Conservation (phyloP, 2,797 vertebrate genomes). For the Lepus townsendii region DNA sequence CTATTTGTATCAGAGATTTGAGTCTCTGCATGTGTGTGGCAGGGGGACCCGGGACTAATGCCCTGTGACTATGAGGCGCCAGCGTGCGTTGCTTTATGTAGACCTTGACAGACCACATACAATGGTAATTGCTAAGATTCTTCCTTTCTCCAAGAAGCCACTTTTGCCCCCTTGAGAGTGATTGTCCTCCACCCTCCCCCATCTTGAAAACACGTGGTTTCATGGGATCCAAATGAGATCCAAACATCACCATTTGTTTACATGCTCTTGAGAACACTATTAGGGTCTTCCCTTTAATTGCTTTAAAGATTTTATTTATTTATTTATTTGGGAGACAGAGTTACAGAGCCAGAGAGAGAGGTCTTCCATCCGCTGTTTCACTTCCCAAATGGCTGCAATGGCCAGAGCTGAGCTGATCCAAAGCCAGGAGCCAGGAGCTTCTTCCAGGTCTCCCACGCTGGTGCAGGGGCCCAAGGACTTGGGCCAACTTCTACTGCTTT, state of each 20-base stretch:
- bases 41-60: accelerated
- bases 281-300: background rate
- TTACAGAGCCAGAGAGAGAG: no score
- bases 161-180: background rate
- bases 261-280: background rate
- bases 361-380: no score
- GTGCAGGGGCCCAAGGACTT: no score
- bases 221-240: background rate
- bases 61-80: background rate
- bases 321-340: no score
- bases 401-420: no score
- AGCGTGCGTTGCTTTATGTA: background rate
- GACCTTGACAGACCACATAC: background rate
- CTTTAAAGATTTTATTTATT: no score
- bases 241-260: accelerated
- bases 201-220: background rate
- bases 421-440: no score
- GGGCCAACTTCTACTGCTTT: no score
- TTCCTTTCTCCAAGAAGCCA: background rate
- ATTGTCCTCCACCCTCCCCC: no score
- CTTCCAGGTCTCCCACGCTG: no score
- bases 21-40: background rate
- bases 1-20: background rate
- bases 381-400: no score
- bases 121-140: background rate